A percentile compares a stretch with the other conserved stretches of the same genome.
These are phyloP conservation scores for Gephyroberyx darwinii DNA, from an alignment of 2,797 vertebrate species.

Conservation along the genomic window DNA sequence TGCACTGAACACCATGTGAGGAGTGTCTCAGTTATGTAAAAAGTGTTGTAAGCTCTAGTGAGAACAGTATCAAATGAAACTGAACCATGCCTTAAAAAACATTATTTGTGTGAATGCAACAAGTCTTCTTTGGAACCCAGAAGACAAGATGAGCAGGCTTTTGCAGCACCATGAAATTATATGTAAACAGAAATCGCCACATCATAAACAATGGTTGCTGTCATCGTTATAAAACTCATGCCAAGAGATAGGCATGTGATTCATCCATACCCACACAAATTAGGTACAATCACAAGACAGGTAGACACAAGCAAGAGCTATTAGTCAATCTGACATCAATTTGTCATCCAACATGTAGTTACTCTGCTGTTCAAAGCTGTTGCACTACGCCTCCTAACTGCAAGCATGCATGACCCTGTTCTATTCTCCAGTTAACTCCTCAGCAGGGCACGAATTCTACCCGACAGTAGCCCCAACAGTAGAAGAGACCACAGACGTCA, in stretches of 20 bases:
- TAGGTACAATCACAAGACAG: background rate
- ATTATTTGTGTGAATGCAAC: too few relatives aligned
- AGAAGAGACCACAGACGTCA: background rate
- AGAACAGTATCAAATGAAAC: too few relatives aligned
- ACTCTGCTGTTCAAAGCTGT: background rate
- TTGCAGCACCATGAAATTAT: background rate
- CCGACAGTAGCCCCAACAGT: too few relatives aligned
- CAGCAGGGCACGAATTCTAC: too few relatives aligned
- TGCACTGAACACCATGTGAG: too few relatives aligned
- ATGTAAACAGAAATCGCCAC: background rate
- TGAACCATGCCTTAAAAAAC: too few relatives aligned
- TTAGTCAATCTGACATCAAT: background rate
- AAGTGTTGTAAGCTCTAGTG: too few relatives aligned
- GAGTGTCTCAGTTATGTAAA: too few relatives aligned
- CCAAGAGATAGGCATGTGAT: conserved; percentile 12
- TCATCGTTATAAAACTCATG: background rate
- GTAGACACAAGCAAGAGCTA: too few relatives aligned
- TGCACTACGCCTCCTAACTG: too few relatives aligned
- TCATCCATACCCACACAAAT: background rate
- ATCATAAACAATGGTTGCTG: too few relatives aligned
- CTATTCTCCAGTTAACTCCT: background rate
- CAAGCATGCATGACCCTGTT: background rate
- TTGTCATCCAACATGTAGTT: background rate
- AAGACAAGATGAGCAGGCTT: background rate
- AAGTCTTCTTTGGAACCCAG: background rate